Conservation (phyloP, 2,797 vertebrate species). For the Chiloscyllium punctatum region DNA sequence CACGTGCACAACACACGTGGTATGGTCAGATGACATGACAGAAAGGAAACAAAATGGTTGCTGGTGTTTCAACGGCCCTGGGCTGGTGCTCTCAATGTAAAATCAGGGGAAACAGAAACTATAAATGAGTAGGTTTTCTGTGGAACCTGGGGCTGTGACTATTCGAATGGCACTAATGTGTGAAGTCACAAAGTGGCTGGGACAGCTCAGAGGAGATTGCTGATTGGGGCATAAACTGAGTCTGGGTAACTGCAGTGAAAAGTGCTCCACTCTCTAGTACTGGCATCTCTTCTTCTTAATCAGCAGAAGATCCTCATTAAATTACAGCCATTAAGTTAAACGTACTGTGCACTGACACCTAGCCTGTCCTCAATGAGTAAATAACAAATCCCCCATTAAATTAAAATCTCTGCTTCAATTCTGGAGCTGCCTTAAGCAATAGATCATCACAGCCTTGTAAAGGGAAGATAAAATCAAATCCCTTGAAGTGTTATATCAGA, state of each 20-base stretch:
- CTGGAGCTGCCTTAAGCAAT: background rate
- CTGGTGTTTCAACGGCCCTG: no score
- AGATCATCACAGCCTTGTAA: background rate
- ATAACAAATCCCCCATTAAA: slow-evolving; percentile 17
- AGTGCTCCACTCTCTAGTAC: background rate
- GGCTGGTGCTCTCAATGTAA: no score
- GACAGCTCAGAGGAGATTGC: background rate
- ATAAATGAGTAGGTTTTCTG: background rate
- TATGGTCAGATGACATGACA: no score
- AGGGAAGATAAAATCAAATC: slow-evolving; percentile 24
- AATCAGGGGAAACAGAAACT: no score
- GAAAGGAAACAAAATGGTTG: no score
- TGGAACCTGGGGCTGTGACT: background rate
- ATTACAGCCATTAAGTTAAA: background rate
- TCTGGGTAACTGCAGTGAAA: background rate
- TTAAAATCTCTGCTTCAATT: background rate
- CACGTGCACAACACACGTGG: no score
- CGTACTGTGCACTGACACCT: background rate
- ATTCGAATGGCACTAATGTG: background rate
- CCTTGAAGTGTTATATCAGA: background rate
- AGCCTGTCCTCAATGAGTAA: background rate
- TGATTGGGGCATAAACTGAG: background rate
- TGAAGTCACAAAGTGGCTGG: background rate
- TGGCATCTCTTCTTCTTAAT: background rate
- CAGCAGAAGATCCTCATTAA: background rate